Evolutionary conservation across 2,113 vertebrate genomes (phyloP).

Genomic region (Balaeniceps rex): DNA sequence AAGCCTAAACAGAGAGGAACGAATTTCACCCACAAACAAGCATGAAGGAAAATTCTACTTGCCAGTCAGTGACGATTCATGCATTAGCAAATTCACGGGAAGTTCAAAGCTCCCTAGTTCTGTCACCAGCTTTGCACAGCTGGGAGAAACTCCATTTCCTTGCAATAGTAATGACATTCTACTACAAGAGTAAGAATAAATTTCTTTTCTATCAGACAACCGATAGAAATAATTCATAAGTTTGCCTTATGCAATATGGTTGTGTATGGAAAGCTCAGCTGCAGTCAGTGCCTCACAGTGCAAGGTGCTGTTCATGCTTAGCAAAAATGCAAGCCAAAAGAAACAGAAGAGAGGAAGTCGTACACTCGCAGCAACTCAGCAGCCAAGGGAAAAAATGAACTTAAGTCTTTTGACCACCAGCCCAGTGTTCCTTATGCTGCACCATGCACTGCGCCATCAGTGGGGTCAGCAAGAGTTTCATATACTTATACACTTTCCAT

Average conservation of each 20-base stretch:
- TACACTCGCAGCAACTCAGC: neutral
- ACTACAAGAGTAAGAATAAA: conserved; percentile 48
- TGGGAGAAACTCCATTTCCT: conserved; percentile 38
- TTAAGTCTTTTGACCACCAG: neutral
- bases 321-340: neutral
- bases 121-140: conserved; percentile 43
- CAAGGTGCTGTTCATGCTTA: conserved; percentile 3
- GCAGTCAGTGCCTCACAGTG: neutral
- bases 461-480: neutral
- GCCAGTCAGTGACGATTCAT: neutral
- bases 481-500: neutral
- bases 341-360: conserved; percentile 5
- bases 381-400: neutral
- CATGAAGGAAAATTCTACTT: conserved; percentile 12
- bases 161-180: conserved; percentile 43
- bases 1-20: neutral
- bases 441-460: neutral
- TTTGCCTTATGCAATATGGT: neutral
- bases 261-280: conserved; percentile 14
- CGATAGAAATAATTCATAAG: conserved; percentile 50
- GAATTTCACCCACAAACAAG: neutral
- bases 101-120: conserved; percentile 42
- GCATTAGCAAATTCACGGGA: neutral
- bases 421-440: neutral
- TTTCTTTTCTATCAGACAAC: conserved; percentile 43